Evolutionary conservation across 2,113 vertebrate genomes (phyloP).

Genomic region (Atherinomorus stipes): DNA sequence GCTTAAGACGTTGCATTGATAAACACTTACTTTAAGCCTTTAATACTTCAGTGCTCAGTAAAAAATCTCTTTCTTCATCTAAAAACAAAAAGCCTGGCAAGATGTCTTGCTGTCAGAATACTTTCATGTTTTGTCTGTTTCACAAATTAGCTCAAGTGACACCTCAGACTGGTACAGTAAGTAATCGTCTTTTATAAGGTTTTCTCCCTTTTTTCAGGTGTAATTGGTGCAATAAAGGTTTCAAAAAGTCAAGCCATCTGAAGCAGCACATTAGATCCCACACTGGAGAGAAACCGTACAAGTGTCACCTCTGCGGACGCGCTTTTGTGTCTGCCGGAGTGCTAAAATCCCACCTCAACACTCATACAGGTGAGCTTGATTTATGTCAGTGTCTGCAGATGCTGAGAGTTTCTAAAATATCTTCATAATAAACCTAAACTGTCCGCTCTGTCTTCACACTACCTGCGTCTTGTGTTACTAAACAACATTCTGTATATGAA

Average conservation of each 20-base stretch:
- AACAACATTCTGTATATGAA: neutral
- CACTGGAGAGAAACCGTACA: conserved; percentile 96
- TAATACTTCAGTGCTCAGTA: no score
- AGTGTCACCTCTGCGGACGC: conserved; percentile 92
- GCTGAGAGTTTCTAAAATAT: neutral
- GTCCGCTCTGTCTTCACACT: neutral
- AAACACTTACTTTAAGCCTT: no score
- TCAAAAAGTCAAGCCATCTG: conserved; percentile 98
- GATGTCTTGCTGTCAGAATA: no score
- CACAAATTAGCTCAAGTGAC: neutral
- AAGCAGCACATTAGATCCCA: conserved; percentile 98
- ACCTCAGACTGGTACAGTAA: no score
- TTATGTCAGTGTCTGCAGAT: neutral
- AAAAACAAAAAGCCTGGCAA: neutral
- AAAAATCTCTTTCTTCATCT: no score
- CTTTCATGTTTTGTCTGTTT: no score
- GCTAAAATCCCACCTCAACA: conserved; percentile 97
- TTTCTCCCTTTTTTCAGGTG: conserved; percentile 81
- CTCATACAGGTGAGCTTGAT: conserved; percentile 90
- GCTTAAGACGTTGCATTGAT: no score
- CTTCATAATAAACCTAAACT: neutral
- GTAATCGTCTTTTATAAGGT: neutral
- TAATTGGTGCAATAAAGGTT: conserved; percentile 92
- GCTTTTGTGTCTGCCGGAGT: conserved; percentile 96
- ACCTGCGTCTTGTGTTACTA: neutral